Evolutionary conservation across 2,888 invertebrate genomes (phyloP).

Genomic region (Emmelina monodactyla): DNA sequence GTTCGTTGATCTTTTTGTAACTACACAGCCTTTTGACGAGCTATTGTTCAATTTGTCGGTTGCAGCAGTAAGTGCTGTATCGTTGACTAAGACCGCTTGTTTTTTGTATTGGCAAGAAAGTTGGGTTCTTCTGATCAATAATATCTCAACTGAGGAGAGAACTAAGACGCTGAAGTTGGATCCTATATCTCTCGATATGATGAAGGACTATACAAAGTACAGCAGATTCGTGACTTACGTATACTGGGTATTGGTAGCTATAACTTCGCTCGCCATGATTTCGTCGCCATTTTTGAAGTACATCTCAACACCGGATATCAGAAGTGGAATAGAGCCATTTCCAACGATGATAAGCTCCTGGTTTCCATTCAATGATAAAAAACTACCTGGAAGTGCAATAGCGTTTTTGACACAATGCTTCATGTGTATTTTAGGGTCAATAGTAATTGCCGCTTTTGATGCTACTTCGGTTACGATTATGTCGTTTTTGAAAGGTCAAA

Average conservation of each 20-base stretch:
- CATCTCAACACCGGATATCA: constrained; percentile 26
- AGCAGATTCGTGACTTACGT: constrained; percentile 35
- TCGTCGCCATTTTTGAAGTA: constrained; percentile 33
- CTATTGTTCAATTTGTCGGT: background rate
- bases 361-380: constrained; percentile 38
- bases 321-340: constrained; percentile 26
- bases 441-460: constrained; percentile 45
- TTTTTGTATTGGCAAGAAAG: background rate
- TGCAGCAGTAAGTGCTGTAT: background rate
- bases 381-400: constrained; percentile 33
- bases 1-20: background rate
- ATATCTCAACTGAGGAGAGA: background rate
- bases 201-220: constrained; percentile 35
- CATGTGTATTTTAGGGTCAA: constrained; percentile 41
- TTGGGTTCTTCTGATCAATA: background rate
- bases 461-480: constrained; percentile 43
- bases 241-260: constrained; percentile 32
- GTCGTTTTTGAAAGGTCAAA: constrained; percentile 46
- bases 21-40: background rate
- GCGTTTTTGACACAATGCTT: constrained; percentile 27
- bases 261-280: constrained; percentile 33
- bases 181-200: constrained; percentile 13
- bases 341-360: constrained; percentile 52
- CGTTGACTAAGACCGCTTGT: background rate
- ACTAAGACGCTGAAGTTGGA: background rate